phyloP scores from a whole-genome alignment of 1,140 invertebrate genomes.

The Tetranychus urticae region DNA sequence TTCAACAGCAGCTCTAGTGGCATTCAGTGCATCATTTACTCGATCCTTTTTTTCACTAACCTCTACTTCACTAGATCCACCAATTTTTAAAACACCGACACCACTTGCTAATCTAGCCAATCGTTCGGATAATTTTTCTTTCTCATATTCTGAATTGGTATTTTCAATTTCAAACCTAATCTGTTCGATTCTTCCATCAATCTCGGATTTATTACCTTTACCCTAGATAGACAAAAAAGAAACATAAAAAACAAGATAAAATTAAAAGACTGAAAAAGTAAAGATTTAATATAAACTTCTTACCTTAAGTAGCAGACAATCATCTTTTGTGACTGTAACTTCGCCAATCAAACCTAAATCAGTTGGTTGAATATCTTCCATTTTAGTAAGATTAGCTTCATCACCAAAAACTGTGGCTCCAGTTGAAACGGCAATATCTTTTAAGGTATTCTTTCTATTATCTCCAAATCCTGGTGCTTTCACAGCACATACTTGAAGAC shows the following conservation, averaged over 20 bases:
- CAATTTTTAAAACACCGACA: conserved; percentile 82
- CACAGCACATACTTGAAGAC: conserved; percentile 87
- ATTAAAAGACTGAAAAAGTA: too few species aligned
- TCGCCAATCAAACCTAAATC: conserved; percentile 85
- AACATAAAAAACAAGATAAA: too few species aligned
- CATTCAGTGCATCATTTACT: conserved; percentile 92
- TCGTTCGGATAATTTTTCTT: conserved; percentile 92
- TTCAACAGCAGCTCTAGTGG: conserved; percentile 91
- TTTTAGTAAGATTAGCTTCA: conserved; percentile 70
- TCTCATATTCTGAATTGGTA: conserved; percentile 94
- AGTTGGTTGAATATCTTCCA: conserved; percentile 71
- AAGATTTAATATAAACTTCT: background rate
- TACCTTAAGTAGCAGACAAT: conserved; percentile 69
- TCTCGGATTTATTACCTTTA: conserved; percentile 57
- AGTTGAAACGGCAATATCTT: conserved; percentile 91
- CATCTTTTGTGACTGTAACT: conserved; percentile 92
- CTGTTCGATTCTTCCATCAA: conserved; percentile 69
- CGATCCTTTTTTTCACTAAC: conserved; percentile 99
- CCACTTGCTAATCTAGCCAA: conserved; percentile 77
- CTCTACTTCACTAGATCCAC: conserved; percentile 91
- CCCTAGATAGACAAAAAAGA: conserved; percentile 22
- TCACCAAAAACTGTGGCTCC: conserved; percentile 95
- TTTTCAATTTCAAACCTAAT: conserved; percentile 80
- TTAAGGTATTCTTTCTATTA: conserved; percentile 85
- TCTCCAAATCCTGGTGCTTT: conserved; percentile 99